Base-by-base conservation (phyloP, 2,888 invertebrate genomes). In the Halictus ligatus region DNA sequence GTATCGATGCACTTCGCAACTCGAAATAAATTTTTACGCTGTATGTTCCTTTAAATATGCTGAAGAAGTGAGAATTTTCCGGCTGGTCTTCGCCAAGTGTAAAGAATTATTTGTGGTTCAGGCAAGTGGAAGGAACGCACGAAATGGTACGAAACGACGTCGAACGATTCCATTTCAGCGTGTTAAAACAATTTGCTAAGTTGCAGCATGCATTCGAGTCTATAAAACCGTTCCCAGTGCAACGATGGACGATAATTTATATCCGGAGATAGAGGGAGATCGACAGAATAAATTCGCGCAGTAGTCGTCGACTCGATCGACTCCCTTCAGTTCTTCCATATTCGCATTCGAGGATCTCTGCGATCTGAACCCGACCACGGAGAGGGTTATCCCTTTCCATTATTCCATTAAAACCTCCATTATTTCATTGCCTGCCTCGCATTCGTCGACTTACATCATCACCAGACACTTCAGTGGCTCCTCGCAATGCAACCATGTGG, bases 191-290 rank as follows among this genome's bases (percentile, higher is more conserved):
- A 87, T 87, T 84, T 77, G 35, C 50, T 71, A 40, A 72, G 60
- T 67, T 64, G 46, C 78, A 29, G 60, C 84, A 46, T 77, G 85
- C 46, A 64, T 13, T 48, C 60, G 48, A 75, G 54, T 40, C 80
- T 80, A 84, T 88, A 83, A 89, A 81, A 82, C 79, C 71, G 81
- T 82, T 85, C 85, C 72, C 74, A 74, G 80, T 75, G 72, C 72
- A 67, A 73, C 81, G 80, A 78, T 50, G 40, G 89, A 75, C 75
- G 76, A 85, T 80, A 89, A 85, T 89, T 87, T 87, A 75, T 83
- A 89, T 85, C 80, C 77, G 80, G 81, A 80, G 54, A 83, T 80
- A 77, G 69, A 83, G 81, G 78, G 69, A 43, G 76, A 58, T 80
- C 78, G 81, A 75, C 43, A 35, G 74, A 84, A 85, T 85, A 78